phyloP scores from a whole-genome alignment of 1,140 invertebrate genomes.

The Nylanderia fulva region DNA sequence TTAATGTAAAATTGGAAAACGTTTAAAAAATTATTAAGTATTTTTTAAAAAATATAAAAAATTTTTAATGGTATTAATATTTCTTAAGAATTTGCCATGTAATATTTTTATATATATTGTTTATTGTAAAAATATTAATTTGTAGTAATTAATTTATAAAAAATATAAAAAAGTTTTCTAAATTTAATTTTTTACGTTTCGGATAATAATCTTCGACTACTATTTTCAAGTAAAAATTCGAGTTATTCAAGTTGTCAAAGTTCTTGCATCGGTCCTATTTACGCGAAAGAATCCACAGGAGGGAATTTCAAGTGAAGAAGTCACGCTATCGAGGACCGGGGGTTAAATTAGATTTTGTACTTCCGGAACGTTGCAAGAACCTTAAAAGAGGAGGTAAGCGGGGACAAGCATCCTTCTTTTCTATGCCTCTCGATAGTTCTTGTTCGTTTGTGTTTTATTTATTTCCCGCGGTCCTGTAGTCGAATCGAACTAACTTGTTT shows the following conservation, averaged over 20 bases:
- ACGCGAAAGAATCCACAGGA: conserved; percentile 40
- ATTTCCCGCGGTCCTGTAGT: conserved; percentile 36
- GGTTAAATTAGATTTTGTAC: conserved; percentile 78
- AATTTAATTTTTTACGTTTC: conserved; percentile 44
- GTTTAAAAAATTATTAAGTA: too few species aligned
- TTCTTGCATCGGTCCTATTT: conserved; percentile 65
- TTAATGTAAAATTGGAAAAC: neutral
- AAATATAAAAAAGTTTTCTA: conserved; percentile 1
- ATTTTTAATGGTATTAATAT: neutral
- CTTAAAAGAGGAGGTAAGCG: conserved; percentile 77
- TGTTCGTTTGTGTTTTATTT: conserved; percentile 53
- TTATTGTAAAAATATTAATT: conserved; percentile 1
- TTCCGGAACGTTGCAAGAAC: conserved; percentile 72
- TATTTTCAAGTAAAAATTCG: conserved; percentile 61
- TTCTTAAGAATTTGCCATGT: neutral
- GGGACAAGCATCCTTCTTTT: conserved; percentile 71
- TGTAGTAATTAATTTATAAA: neutral
- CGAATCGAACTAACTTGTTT: conserved; percentile 54
- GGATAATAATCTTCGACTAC: conserved; percentile 60
- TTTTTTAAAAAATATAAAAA: too few species aligned
- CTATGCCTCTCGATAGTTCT: conserved; percentile 39
- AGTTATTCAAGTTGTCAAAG: conserved; percentile 60
- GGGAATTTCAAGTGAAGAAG: conserved; percentile 58
- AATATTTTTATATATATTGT: neutral
- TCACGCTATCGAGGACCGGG: conserved; percentile 55